Conservation (phyloP, 2,113 vertebrate genomes). For the Isurus oxyrinchus region DNA sequence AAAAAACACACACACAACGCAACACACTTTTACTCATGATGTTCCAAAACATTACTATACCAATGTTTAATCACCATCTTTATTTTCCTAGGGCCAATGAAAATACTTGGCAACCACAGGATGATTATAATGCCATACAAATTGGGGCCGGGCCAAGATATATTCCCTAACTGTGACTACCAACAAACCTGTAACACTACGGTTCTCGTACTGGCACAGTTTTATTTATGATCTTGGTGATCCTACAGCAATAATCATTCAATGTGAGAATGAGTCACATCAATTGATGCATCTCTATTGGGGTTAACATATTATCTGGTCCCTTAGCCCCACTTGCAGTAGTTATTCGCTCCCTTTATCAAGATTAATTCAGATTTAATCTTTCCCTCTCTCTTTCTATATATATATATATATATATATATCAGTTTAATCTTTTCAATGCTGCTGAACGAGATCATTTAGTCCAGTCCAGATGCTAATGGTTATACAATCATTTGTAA, state of each 20-base stretch:
- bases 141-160: neutral
- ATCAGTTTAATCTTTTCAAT: neutral
- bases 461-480: neutral
- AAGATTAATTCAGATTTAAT: neutral
- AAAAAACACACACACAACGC: neutral
- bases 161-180: too few species aligned
- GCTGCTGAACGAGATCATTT: neutral
- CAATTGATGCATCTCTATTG: neutral
- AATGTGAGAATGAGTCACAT: neutral
- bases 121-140: neutral
- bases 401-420: too few species aligned
- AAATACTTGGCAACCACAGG: neutral
- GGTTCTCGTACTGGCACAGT: neutral
- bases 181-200: neutral
- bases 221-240: neutral
- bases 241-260: neutral
- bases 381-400: neutral
- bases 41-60: neutral
- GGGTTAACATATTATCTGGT: neutral
- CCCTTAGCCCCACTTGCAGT: neutral
- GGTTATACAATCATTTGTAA: neutral
- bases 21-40: neutral
- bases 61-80: neutral
- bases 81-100: neutral
- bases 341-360: neutral